A percentile compares a stretch with the other conserved stretches of the same genome.
phyloP scores from a whole-genome alignment of 1,140 invertebrate species.

The Chrysomallon squamiferum region DNA sequence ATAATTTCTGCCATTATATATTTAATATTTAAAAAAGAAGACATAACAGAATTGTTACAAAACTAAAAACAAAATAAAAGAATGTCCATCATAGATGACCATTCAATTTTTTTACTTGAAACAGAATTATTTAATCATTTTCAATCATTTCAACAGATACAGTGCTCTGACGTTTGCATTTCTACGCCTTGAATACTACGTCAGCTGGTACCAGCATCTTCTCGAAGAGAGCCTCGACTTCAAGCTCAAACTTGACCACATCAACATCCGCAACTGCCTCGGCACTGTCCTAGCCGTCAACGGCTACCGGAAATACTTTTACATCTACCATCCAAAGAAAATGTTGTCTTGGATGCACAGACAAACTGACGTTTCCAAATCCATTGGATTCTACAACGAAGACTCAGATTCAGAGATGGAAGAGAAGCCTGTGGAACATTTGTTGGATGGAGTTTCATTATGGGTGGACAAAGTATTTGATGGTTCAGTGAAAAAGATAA shows the following conservation, averaged over 20 bases:
- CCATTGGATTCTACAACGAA: conserved; percentile 35
- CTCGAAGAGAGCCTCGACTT: conserved; percentile 71
- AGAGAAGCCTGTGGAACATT: conserved; percentile 30
- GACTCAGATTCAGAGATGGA: conserved; percentile 33
- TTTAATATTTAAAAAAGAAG: no score
- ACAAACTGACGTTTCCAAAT: conserved; percentile 17
- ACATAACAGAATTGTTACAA: no score
- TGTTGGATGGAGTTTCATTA: conserved; percentile 90
- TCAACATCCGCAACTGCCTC: conserved; percentile 95
- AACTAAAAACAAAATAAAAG: no score
- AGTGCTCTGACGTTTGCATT: conserved; percentile 94
- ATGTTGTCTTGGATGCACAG: conserved; percentile 37
- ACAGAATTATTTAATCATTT: no score
- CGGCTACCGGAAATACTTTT: conserved; percentile 83
- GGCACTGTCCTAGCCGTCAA: conserved; percentile 96
- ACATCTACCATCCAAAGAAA: conserved; percentile 93
- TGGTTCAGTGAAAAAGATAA: conserved; percentile 91
- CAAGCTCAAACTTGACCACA: conserved; percentile 79
- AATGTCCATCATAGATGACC: no score
- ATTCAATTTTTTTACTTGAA: no score
- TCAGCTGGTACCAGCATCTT: conserved; percentile 90
- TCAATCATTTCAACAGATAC: conserved; percentile 75
- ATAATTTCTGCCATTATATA: no score
- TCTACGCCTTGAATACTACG: conserved; percentile 87
- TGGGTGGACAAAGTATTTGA: conserved; percentile 97